These are phyloP conservation scores for Julus scandinavius DNA, from an alignment of 2,888 invertebrate genomes.

Conservation along the genomic window DNA sequence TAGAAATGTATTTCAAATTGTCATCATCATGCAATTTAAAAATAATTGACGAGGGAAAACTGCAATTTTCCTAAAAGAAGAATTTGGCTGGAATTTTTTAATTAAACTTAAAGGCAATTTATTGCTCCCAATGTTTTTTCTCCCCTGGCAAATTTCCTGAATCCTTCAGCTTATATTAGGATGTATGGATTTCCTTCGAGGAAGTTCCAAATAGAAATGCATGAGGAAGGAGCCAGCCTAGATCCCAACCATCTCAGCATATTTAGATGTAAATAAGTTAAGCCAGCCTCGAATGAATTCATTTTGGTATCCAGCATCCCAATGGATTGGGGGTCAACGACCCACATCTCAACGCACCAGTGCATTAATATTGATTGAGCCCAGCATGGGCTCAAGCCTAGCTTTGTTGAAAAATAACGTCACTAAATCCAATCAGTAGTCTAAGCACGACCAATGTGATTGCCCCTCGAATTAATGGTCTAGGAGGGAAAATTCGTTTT, in stretches of 20 bases:
- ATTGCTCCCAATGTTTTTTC: neutral
- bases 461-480: slow-evolving; percentile 15
- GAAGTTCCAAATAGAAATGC: neutral
- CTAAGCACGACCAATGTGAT: slow-evolving; percentile 3
- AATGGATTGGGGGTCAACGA: neutral
- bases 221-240: neutral
- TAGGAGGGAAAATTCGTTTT: neutral
- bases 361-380: neutral
- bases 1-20: too few species aligned
- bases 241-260: neutral
- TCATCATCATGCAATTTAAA: too few species aligned
- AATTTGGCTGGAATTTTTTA: too few species aligned
- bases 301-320: neutral
- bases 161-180: neutral
- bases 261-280: neutral
- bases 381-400: neutral
- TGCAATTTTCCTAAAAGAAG: neutral
- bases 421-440: neutral
- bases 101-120: neutral
- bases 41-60: neutral
- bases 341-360: neutral
- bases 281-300: neutral
- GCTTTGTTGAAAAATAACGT: neutral
- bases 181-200: neutral
- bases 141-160: neutral